Base-by-base conservation (phyloP, 2,888 invertebrate genomes). In the Acanthosepion pharaonis region DNA sequence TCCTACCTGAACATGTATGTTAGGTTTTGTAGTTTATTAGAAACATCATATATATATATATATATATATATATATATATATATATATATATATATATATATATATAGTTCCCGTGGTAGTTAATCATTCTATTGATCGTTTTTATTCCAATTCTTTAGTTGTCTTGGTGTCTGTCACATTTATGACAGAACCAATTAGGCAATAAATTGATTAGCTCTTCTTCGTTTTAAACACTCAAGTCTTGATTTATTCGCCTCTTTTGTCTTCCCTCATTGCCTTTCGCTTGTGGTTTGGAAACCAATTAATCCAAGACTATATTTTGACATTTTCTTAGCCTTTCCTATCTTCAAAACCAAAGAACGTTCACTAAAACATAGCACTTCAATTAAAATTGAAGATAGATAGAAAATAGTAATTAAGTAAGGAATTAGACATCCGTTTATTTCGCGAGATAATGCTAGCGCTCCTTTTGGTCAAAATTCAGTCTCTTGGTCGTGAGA, bases 151-250 rank as follows among this genome's bases (percentile, higher is more conserved):
- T n/a, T 78, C n/a, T n/a, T 78, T 78, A n/a, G 15, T 78, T 78
- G n/a, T 78, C n/a, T 78, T 78, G 78, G 11, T 78, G n/a, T 78
- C 78, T 78, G 78, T 78, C 78, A 78, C n/a, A 59, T 78, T 78
- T 78, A 23, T 78, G 78, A 78, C 78, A 78, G 78, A 78, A n/a
- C n/a, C 78, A 78, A 78, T 78, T 78, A 78, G 11, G 78, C 78
- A 33, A n/a, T n/a, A 78, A 78, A 78, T 78, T 78, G 78, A 78
- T 78, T 33, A 78, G 78, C n/a, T 78, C n/a, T 18, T n/a, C 78
- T 78, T 78, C 78, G n/a, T 78, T 4, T 11, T 78, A 33, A n/a
- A n/a, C 78, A n/a, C 9, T 9, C 28, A 78, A 11, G 15, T 3
- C 78, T 33, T 78, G 78, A 78, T 78, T 78, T 78, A 78, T 78